Conservation (phyloP, 2,113 vertebrate species). For the Ophiodon elongatus region DNA sequence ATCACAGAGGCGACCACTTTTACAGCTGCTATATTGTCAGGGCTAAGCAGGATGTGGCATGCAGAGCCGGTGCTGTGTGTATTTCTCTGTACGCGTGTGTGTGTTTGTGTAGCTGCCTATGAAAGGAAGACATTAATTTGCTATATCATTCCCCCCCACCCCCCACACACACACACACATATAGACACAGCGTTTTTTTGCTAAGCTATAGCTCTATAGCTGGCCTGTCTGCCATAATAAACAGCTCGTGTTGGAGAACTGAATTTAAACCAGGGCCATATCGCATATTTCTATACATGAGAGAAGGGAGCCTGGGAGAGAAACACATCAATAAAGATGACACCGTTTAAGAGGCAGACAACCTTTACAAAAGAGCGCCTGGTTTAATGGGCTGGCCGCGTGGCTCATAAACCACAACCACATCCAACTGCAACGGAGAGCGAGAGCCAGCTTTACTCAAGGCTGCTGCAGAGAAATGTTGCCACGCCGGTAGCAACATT, state of each 20-base stretch:
- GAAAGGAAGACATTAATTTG: conserved; percentile 85
- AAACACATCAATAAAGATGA: conserved; percentile 86
- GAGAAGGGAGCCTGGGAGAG: conserved; percentile 59
- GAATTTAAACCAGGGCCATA: conserved; percentile 86
- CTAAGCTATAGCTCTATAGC: conserved; percentile 63
- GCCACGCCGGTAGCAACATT: background rate
- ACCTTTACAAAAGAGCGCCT: conserved; percentile 87
- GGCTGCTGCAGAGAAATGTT: conserved; percentile 62
- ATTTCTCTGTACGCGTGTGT: conserved; percentile 47
- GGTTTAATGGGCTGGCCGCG: conserved; percentile 81
- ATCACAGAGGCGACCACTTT: conserved; percentile 77
- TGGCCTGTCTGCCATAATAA: conserved; percentile 82
- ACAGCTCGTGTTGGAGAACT: conserved; percentile 81
- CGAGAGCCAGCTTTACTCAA: conserved; percentile 48
- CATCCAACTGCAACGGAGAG: conserved; percentile 61
- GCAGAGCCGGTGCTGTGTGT: conserved; percentile 69
- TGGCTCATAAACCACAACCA: conserved; percentile 79
- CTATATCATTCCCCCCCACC: conserved; percentile 77
- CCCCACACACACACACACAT: conserved; percentile 14
- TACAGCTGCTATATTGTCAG: conserved; percentile 77
- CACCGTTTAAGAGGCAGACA: conserved; percentile 87
- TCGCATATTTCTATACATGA: conserved; percentile 77
- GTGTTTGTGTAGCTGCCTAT: conserved; percentile 61
- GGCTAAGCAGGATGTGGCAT: conserved; percentile 78
- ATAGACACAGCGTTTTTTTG: conserved; percentile 4